phyloP scores from a whole-genome alignment of 1,140 invertebrate species.

The Carposina sasakii region DNA sequence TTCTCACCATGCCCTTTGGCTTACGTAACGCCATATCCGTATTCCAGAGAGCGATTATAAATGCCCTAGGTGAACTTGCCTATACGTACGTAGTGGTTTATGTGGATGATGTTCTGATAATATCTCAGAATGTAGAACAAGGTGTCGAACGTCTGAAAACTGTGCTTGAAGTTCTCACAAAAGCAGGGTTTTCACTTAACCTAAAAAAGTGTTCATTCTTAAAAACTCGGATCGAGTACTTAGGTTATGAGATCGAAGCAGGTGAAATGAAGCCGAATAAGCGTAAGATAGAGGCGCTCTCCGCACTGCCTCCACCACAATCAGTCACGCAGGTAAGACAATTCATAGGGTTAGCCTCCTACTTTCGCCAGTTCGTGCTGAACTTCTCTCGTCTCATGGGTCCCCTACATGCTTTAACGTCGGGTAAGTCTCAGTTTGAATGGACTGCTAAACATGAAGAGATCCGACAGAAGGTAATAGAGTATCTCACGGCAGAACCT shows the following conservation, averaged over 20 bases:
- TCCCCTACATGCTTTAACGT: conserved; percentile 4
- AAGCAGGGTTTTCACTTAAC: conserved; percentile 20
- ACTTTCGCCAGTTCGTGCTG: conserved; percentile 18
- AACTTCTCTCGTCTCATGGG: conserved; percentile 17
- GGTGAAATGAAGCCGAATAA: conserved; percentile 2
- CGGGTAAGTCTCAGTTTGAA: background rate
- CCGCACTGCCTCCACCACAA: background rate
- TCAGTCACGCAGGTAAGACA: background rate
- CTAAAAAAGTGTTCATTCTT: conserved; percentile 23
- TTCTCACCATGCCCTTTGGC: conserved; percentile 5
- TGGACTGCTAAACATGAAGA: conserved; percentile 5
- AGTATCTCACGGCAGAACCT: conserved; percentile 20
- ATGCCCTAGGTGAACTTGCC: conserved; percentile 2
- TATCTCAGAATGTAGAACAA: conserved; percentile 14
- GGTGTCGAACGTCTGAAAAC: conserved; percentile 7
- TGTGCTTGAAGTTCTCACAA: conserved; percentile 11
- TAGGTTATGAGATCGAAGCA: conserved; percentile 18
- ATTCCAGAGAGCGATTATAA: conserved; percentile 4
- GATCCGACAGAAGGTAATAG: conserved; percentile 9
- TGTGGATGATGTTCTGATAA: conserved; percentile 25
- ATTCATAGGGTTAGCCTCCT: too few relatives aligned
- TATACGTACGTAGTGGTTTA: conserved; percentile 11
- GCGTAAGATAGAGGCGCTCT: background rate
- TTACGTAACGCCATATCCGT: conserved; percentile 3
- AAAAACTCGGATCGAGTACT: conserved; percentile 21